A percentile compares a stretch with the other conserved stretches of the same genome.
phyloP scores from a whole-genome alignment of 1,140 invertebrate species.

The Theocolax elegans region DNA sequence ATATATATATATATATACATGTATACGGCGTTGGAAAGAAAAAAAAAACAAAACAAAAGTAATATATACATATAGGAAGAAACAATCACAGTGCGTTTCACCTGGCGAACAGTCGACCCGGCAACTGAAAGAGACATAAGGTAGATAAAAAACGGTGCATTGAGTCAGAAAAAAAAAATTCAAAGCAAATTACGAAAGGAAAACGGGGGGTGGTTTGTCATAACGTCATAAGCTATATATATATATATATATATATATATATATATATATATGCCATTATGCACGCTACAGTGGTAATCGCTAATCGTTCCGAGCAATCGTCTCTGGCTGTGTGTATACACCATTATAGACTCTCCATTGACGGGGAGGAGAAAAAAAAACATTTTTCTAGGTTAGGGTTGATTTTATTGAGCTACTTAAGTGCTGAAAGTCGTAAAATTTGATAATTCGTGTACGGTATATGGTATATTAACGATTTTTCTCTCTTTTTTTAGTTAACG shows the following conservation, averaged over 20 bases:
- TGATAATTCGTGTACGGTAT: constrained; percentile 26
- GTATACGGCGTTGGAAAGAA: background rate
- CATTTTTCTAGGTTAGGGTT: background rate
- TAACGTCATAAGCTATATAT: background rate
- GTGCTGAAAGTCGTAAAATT: constrained; percentile 10
- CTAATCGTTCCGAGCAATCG: constrained; percentile 13
- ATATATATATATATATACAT: no score
- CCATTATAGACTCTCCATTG: no score
- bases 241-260: no score
- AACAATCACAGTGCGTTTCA: constrained; percentile 48
- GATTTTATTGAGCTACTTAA: constrained; percentile 15
- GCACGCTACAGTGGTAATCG: constrained; percentile 37
- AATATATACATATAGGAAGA: no score
- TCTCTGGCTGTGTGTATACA: no score
- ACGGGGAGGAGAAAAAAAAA: no score
- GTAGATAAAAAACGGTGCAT: constrained; percentile 30
- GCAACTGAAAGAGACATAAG: constrained; percentile 49
- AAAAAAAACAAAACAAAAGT: background rate
- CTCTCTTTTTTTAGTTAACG: no score
- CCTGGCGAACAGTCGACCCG: constrained; percentile 59
- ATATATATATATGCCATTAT: no score
- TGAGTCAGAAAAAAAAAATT: constrained; percentile 54
- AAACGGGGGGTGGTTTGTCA: constrained; percentile 7
- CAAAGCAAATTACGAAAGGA: constrained; percentile 56
- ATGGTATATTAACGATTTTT: no score